phyloP scores from a whole-genome alignment of 2,113 vertebrate species.

The Colius striatus region DNA sequence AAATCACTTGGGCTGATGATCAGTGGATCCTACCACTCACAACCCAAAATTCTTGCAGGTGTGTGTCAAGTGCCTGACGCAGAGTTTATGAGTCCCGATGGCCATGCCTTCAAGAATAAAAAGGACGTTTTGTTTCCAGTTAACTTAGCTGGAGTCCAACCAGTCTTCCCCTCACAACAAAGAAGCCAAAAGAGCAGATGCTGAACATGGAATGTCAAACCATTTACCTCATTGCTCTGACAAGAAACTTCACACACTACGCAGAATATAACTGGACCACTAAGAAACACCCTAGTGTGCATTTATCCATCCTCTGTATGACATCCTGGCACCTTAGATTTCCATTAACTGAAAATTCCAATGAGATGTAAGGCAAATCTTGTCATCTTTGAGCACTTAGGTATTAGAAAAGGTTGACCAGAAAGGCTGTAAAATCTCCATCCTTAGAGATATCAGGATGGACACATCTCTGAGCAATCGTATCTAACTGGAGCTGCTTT shows the following conservation, averaged over 20 bases:
- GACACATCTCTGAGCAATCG: not conserved
- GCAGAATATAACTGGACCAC: not conserved
- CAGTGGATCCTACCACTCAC: not conserved
- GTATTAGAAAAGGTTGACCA: not conserved
- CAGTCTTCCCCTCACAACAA: not conserved
- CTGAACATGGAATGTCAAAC: not conserved
- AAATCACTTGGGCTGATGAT: not conserved
- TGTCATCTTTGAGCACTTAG: not conserved
- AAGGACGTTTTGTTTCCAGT: not conserved
- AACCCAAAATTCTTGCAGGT: not conserved
- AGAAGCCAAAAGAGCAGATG: conserved; percentile 17
- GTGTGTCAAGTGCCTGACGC: not conserved
- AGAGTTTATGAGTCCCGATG: fast-evolving
- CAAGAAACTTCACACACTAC: not conserved
- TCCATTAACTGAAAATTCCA: not conserved
- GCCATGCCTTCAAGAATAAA: not conserved
- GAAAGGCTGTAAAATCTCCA: not conserved
- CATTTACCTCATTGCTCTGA: not conserved
- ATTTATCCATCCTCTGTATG: not conserved
- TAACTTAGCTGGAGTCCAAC: not conserved
- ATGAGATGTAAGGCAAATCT: not conserved
- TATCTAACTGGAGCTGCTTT: no score
- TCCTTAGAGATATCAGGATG: not conserved
- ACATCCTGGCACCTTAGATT: not conserved
- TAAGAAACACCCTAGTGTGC: not conserved